Conservation (phyloP, 2,113 vertebrate genomes). For the Malurus elegans region DNA sequence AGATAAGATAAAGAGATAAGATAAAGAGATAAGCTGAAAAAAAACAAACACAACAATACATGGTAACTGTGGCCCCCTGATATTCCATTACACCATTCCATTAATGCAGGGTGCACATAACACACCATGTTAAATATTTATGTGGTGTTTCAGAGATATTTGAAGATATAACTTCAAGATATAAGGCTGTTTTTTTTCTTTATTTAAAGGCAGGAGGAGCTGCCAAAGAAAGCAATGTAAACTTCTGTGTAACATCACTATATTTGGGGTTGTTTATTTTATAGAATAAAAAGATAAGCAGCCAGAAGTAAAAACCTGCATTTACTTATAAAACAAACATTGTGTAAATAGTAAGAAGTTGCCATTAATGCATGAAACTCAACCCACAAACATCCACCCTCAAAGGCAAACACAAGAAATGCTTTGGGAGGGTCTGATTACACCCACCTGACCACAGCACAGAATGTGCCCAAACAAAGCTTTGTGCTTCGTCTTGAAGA, state of each 20-base stretch:
- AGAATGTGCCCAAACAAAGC: background rate
- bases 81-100: background rate
- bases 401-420: background rate
- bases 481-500: background rate
- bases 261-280: background rate
- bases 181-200: background rate
- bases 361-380: background rate
- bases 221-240: background rate
- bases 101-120: background rate
- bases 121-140: background rate
- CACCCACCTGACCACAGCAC: background rate
- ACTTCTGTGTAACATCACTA: background rate
- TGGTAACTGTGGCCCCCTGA: background rate
- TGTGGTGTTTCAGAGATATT: background rate
- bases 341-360: background rate
- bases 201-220: background rate
- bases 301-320: background rate
- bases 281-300: background rate
- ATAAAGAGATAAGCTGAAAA: background rate
- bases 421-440: background rate
- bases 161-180: background rate
- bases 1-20: background rate
- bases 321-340: background rate
- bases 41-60: background rate
- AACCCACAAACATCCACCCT: background rate